Evolutionary conservation across 2,113 vertebrate genomes (phyloP), one percentile per base, ranked within the genome.

Genomic region (Sebastes schlegelii): DNA sequence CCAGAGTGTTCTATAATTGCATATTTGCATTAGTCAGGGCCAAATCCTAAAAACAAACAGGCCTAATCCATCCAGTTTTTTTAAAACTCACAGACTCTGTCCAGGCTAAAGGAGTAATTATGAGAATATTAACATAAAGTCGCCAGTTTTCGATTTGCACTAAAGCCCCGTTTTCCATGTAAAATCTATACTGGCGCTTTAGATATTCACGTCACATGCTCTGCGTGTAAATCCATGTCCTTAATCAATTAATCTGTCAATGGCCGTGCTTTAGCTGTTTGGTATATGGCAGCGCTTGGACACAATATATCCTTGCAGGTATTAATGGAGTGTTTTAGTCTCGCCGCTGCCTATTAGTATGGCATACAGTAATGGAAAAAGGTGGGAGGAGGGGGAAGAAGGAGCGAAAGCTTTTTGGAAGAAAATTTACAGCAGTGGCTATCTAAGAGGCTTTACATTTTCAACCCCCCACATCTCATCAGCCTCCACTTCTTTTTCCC

Each of bases 161-260:
- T 80, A 43, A 57, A 72, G 67, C 51, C 14, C 3, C 19, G 34
- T 13, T 71, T 77, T 46, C 51, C n/a, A 67, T 76, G 26, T 43
- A 48, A 63, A 66, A 79, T 76, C 81, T 34, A 64, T 46, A 72
- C 34, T 26, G 51, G 19, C n/a, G 4, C 42, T 58, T 86, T 62
- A 77, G 52, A 77, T 67, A 82, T 80, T 79, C 65, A n/a, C 43
- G 74, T 66, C 85, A 86, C 85, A 69, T 70, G 68, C 69, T 80
- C 26, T 42, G 14, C 7, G 4, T 72, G 40, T 54, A 55, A 86
- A 82, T 63, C 54, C 16, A 61, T 91, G 67, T 79, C 69, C 54
- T 55, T 90, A 80, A 90, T 89, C 86, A 87, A 85, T 89, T 62
- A 58, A 79, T 77, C 79, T 46, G 52, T 78, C 62, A 74, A 55